Conservation (phyloP, 2,113 vertebrate genomes). For the Chionomys nivalis region DNA sequence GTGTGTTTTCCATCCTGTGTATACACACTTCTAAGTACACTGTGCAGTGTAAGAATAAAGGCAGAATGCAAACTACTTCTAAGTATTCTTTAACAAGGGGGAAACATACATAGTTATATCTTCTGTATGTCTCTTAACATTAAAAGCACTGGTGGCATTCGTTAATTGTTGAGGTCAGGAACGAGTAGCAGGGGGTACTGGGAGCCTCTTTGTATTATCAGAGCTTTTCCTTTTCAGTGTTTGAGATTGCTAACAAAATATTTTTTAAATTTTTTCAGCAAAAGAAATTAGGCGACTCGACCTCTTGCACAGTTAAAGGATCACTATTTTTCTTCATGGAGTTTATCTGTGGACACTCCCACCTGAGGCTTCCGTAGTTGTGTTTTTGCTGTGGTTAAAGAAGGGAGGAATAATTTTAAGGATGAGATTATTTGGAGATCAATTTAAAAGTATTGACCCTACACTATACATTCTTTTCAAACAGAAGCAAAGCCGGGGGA, state of each 20-base stretch:
- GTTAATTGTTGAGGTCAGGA: background rate
- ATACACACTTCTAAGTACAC: background rate
- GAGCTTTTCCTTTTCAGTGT: background rate
- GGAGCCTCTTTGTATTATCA: background rate
- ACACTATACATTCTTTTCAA: slow-evolving; percentile 37
- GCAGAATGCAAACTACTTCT: background rate
- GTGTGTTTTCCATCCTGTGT: background rate
- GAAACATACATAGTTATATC: background rate
- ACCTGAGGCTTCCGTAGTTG: background rate
- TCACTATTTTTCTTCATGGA: background rate
- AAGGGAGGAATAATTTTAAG: background rate
- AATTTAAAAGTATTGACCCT: background rate
- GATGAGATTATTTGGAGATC: slow-evolving; percentile 16
- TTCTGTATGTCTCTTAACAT: background rate
- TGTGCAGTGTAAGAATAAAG: slow-evolving; percentile 19
- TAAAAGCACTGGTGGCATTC: background rate
- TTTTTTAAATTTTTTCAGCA: background rate
- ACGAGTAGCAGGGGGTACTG: background rate
- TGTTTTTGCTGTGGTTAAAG: background rate
- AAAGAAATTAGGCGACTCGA: background rate
- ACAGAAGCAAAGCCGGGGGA: background rate
- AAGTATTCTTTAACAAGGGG: background rate
- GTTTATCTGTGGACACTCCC: background rate
- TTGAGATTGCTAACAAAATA: background rate
- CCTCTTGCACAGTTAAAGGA: background rate